A percentile compares a stretch with the other conserved stretches of the same genome.
Evolutionary conservation across 2,797 vertebrate species (phyloP).

Genomic region (Hephaestus fuliginosus): DNA sequence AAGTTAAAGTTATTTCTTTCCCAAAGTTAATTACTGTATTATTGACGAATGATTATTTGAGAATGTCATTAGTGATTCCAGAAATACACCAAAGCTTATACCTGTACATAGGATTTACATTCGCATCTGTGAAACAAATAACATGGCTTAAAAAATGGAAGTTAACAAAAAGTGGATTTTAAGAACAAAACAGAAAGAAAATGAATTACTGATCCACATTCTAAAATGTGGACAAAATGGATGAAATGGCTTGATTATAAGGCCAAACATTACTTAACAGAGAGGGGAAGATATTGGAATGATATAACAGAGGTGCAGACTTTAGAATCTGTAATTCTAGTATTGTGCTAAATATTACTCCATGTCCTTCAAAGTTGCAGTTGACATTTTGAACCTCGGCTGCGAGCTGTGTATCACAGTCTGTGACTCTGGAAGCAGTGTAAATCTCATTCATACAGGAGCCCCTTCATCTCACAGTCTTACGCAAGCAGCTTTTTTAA

Average conservation of each 20-base stretch:
- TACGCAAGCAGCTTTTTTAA: neutral
- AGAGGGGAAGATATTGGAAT: neutral
- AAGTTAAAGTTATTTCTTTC: too few relatives aligned
- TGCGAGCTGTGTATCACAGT: neutral
- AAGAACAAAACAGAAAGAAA: too few relatives aligned
- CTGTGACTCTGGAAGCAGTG: conserved; percentile 3
- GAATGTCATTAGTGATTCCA: too few relatives aligned
- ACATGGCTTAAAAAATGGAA: neutral
- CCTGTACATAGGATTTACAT: too few relatives aligned
- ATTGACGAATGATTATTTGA: too few relatives aligned
- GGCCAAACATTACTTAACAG: neutral
- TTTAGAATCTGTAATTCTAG: neutral
- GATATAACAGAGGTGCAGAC: neutral
- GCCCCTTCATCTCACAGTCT: conserved; percentile 11
- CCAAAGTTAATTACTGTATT: too few relatives aligned
- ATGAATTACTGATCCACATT: too few relatives aligned
- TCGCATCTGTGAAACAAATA: neutral
- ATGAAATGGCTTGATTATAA: neutral
- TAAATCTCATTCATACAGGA: neutral
- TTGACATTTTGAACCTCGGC: neutral
- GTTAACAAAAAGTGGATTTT: too few relatives aligned
- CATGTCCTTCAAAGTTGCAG: neutral
- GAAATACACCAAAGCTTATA: too few relatives aligned
- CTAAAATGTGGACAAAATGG: too few relatives aligned
- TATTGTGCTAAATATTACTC: neutral